Base-by-base conservation (phyloP, 2,113 vertebrate species). In the Pica pica region DNA sequence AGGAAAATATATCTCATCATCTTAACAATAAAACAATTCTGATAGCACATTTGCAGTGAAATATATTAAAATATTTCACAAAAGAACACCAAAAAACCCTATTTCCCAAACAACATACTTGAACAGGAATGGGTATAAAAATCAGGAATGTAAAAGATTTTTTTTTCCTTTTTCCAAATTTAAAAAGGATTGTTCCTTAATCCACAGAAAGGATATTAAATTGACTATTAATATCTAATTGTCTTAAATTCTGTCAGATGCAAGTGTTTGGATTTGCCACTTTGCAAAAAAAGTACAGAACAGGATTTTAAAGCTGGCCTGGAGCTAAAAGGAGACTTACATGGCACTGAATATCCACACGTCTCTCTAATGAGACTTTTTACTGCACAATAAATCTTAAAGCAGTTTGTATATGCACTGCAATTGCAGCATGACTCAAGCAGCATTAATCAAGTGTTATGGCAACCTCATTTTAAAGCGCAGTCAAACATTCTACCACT, bases 361-460 rank as follows among this genome's bases (percentile, higher is more conserved):
- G 67, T 95, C 68, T 93, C 69, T 84, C 82, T 95, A 93, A 95
- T 90, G 87, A 95, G 92, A 93, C 55, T 89, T 93, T 95, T 95
- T 86, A 94, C 87, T 78, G 31, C 75, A 77, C 79, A 92, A 46
- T 95, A 95, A 96, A 92, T 92, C 83, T 80, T 60, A 71, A 13
- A 74, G 78, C 73, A 87, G 83, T 94, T 91, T 95, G 83, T 91
- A 85, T 69, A 79, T 33, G 37, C n/a, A 49, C 64, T 87, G 92
- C 33, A 89, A 59, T 56, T 93, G 46, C 85, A 64, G 44, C 30
- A 50, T 92, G 92, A 92, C 71, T 94, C 79, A 93, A 88, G 37
- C 16, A 78, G n/a, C 23, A 81, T 70, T 92, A 86, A 92, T 60
- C 85, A 83, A 94, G 76, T 89, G 85, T 93, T 95, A 89, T 61